phyloP scores from a whole-genome alignment of 1,140 invertebrate species.

The Aphelenchoides fujianensis region DNA sequence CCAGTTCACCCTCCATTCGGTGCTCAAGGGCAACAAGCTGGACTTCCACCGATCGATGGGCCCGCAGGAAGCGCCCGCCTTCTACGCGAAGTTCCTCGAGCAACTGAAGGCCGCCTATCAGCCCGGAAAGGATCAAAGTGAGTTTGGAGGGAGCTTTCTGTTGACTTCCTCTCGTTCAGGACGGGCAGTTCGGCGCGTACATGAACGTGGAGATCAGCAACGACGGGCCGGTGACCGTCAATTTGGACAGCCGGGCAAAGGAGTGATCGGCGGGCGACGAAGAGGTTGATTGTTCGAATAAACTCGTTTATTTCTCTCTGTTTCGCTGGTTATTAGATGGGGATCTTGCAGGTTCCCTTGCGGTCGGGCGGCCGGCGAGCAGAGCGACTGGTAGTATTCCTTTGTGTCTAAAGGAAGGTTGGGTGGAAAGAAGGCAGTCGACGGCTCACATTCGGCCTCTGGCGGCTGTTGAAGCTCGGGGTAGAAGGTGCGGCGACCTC shows the following conservation, averaged over 20 bases:
- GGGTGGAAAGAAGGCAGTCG: not conserved
- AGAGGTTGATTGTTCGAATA: not conserved
- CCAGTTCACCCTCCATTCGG: conserved; percentile 82
- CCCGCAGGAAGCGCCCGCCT: conserved; percentile 71
- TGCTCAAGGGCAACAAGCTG: conserved; percentile 83
- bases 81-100: conserved; percentile 76
- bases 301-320: not conserved
- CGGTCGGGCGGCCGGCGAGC: not conserved
- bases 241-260: conserved; percentile 69
- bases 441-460: not conserved
- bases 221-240: conserved; percentile 86
- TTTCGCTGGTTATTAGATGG: not conserved
- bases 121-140: too few species aligned
- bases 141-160: too few species aligned
- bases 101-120: conserved; percentile 72
- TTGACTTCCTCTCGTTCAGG: too few species aligned
- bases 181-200: conserved; percentile 83
- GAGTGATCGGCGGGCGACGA: not conserved
- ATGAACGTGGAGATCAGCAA: conserved; percentile 86
- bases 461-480: conserved; percentile 2
- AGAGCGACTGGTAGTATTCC: not conserved
- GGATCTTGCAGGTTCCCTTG: not conserved
- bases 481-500: not conserved
- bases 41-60: conserved; percentile 86
- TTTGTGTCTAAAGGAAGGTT: not conserved